Evolutionary conservation across 2,797 vertebrate species (phyloP), one percentile per base, ranked within the genome.

Genomic region (Ataeniobius toweri): DNA sequence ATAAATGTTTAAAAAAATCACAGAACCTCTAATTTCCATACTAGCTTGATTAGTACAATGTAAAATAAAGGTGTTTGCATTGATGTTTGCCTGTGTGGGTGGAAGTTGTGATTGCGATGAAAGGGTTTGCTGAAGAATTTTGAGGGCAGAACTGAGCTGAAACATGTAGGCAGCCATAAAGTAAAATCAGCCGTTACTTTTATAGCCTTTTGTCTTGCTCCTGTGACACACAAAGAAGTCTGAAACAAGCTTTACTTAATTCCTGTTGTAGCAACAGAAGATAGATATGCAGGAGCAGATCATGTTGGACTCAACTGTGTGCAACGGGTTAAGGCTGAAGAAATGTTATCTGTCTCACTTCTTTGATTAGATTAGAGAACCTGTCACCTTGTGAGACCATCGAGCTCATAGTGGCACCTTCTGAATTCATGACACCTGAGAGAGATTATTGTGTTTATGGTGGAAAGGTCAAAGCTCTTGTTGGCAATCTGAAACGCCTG

Each of bases 381-480:
- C 20, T 82, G 59, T 79, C 80, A 80, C 71, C 65, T 31, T 77
- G 51, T 46, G 63, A 79, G 75, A 78, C 71, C 53, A 4, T 55
- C 50, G 46, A 80, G 81, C 65, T 81, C 73, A 69, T 68, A 70
- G 70, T 39, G 76, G 75, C 22, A 10, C 83, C 79, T 67, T 76
- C 74, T 80, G 78, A 78, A 89, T 85, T 90, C 72, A 78, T 80
- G 82, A 86, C 85, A 75, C 26, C 39, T 68, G 67, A 73, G 70
- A 31, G 16, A 36, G 67, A 77, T 68, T 76, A 75, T 74, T 75
- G 73, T 86, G 83, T 86, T 84, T 78, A 75, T 53, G 70, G 78
- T 76, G 80, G 81, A 89, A 89, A 92, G 90, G 88, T 89, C 85
- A 86, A 22, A 65, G 72, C 83, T 87, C 84, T 80, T 84, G 85